A percentile compares a stretch with the other conserved stretches of the same genome.
Conservation (phyloP, 2,888 invertebrate species). For the Malachius bipustulatus region DNA sequence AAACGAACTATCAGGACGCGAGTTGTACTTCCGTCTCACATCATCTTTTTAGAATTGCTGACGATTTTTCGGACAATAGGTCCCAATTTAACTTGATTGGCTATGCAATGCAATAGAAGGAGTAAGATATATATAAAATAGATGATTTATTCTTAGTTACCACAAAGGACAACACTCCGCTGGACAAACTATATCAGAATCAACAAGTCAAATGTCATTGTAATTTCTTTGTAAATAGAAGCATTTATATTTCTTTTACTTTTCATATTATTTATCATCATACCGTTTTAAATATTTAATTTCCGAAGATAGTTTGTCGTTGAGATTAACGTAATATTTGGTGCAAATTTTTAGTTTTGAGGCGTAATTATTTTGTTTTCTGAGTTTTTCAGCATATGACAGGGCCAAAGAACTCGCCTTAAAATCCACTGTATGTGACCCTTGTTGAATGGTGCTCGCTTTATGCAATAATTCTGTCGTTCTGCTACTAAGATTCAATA, state of each 20-base stretch:
- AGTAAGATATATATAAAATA: too few relatives aligned
- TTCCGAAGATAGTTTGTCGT: slow-evolving; percentile 24
- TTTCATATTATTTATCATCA: slow-evolving; percentile 11
- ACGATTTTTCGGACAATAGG: too few relatives aligned
- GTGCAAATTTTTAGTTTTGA: slow-evolving; percentile 26
- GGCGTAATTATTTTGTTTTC: slow-evolving; percentile 24
- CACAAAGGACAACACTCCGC: neutral
- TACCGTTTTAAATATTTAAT: slow-evolving; percentile 25
- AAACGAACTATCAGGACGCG: too few relatives aligned
- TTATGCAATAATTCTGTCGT: too few relatives aligned
- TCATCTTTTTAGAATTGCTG: too few relatives aligned
- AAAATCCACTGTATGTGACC: slow-evolving; percentile 17
- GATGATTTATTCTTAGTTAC: neutral
- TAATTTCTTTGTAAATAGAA: too few relatives aligned
- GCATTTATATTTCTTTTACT: too few relatives aligned
- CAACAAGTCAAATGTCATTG: too few relatives aligned
- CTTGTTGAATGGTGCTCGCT: slow-evolving; percentile 18
- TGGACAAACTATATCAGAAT: neutral
- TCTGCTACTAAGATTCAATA: too few relatives aligned
- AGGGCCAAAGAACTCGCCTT: slow-evolving; percentile 17
- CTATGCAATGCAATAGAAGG: too few relatives aligned
- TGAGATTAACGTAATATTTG: slow-evolving; percentile 25
- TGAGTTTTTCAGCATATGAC: slow-evolving; percentile 23
- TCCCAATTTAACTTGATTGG: too few relatives aligned
- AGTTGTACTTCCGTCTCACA: too few relatives aligned